These are phyloP conservation scores for Glossophaga mutica DNA, from an alignment of 2,797 vertebrate genomes.

Conservation along the genomic window DNA sequence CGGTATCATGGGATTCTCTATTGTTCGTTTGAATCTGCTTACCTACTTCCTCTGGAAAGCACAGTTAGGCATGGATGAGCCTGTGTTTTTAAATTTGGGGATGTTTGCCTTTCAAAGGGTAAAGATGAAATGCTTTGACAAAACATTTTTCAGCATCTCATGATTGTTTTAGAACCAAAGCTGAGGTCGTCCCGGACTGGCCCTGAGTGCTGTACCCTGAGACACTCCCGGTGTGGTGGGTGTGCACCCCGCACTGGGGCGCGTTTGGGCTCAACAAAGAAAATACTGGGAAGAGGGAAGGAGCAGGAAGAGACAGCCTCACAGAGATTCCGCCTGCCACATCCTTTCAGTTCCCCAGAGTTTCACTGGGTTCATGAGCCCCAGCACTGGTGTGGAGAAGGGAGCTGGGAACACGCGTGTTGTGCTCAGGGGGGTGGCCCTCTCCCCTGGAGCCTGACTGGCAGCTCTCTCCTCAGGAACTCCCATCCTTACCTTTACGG, in stretches of 20 bases:
- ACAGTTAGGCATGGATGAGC: conserved; percentile 18
- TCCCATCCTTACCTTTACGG: not conserved
- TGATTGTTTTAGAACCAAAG: not conserved
- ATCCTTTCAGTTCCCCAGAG: not conserved
- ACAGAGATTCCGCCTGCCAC: not conserved
- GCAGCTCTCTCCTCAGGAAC: not conserved
- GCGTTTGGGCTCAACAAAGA: not conserved
- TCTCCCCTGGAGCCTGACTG: not conserved
- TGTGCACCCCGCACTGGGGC: not conserved
- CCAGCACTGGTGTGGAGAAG: not conserved
- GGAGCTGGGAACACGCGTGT: not conserved
- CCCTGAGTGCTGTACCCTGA: rapidly evolving
- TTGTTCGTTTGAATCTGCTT: conserved; percentile 17
- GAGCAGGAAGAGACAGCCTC: too few relatives aligned
- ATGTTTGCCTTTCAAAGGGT: not conserved
- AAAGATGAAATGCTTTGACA: conserved; percentile 8
- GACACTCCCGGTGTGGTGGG: rapidly evolving
- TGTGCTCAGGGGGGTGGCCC: not conserved
- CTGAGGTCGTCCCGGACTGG: not conserved
- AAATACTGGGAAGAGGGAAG: not conserved
- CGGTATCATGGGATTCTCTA: not conserved
- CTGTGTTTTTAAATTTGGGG: not conserved
- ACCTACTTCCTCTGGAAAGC: conserved; percentile 30
- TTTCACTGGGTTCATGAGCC: rapidly evolving
- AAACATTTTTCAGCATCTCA: not conserved